Percentiles rank a stretch among this genome's conserved stretches.
Evolutionary conservation across 2,797 vertebrate genomes (phyloP).

Genomic region (Cryptoblepharus egeriae): DNA sequence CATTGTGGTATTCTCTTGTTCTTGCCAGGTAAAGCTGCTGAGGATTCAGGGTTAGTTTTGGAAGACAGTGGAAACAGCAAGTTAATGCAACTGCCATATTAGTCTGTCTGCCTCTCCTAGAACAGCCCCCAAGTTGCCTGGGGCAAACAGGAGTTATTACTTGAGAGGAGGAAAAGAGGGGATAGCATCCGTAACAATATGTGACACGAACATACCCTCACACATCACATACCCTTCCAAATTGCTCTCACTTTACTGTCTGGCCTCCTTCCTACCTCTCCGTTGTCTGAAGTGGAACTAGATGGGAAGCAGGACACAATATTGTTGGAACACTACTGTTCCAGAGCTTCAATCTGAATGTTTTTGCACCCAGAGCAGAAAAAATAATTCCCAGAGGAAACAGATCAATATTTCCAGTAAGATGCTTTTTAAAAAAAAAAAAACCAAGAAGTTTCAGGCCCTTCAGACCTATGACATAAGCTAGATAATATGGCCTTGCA

Average conservation of each 20-base stretch:
- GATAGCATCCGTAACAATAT: neutral
- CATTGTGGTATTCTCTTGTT: neutral
- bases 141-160: neutral
- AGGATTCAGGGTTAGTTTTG: neutral
- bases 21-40: neutral
- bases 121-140: neutral
- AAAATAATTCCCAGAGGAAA: constrained; percentile 16
- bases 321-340: neutral
- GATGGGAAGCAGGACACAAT: neutral
- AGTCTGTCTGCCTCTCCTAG: neutral
- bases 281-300: neutral
- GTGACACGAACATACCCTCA: neutral
- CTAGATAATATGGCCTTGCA: constrained; percentile 37
- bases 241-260: neutral
- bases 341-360: neutral
- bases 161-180: neutral
- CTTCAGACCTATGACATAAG: constrained; percentile 23
- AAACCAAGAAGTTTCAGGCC: constrained; percentile 16
- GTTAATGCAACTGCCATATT: neutral
- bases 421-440: neutral
- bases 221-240: neutral
- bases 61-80: neutral
- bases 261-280: neutral
- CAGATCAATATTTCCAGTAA: neutral
- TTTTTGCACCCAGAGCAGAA: constrained; percentile 24